Evolutionary conservation across 1,140 invertebrate genomes (phyloP).

Genomic region (Aphidius gifuensis): DNA sequence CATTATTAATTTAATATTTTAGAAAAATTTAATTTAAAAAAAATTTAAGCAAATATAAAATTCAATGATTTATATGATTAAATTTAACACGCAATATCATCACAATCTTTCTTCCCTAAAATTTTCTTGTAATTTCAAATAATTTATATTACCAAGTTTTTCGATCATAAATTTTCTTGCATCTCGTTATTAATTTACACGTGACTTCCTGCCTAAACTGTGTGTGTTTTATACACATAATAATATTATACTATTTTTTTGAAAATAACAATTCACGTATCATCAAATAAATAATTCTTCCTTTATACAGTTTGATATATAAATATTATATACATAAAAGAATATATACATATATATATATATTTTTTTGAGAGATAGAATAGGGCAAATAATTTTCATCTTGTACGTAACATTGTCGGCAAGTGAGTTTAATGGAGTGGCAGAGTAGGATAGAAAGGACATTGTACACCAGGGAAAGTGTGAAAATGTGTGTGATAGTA

Average conservation of each 20-base stretch:
- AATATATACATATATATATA: no score
- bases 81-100: background rate
- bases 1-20: no score
- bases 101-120: background rate
- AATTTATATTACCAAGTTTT: background rate
- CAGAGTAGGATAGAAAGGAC: no score
- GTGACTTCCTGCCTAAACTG: constrained; percentile 2
- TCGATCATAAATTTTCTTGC: constrained; percentile 10
- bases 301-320: constrained; percentile 11
- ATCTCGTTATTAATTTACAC: constrained; percentile 14
- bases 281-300: constrained; percentile 9
- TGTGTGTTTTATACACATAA: no score
- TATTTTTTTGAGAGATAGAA: no score
- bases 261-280: constrained; percentile 10
- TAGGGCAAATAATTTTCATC: constrained; percentile 6
- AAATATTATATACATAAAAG: no score
- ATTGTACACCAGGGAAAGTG: no score
- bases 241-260: background rate
- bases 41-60: background rate
- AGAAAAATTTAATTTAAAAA: background rate
- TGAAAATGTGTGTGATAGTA: no score
- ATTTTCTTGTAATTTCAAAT: background rate
- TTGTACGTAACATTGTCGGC: no score
- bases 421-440: no score
- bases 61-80: background rate